Base-by-base conservation (phyloP, 92 coral and sea anemone genomes). In the Galaxea fascicularis region DNA sequence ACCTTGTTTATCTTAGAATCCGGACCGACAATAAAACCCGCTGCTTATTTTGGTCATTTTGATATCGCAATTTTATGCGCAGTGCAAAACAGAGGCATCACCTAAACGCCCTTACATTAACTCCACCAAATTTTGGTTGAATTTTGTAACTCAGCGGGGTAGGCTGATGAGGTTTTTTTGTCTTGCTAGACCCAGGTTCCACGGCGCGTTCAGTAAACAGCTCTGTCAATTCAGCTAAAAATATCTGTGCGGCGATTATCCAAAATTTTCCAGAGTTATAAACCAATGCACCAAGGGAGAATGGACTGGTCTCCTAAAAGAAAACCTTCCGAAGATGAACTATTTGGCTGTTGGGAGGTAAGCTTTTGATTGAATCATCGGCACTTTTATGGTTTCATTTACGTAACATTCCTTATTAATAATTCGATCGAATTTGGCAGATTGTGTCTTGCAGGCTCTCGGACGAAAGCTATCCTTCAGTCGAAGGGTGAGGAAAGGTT, bases 301-400 rank as follows among this genome's bases (percentile, higher is more conserved):
- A 65, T 71, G 81, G 59, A 21, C 25, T 15, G 22, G 27, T 62
- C 30, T 31, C 20, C 51, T n/a, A n/a, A 22, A 20, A 83, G 82
- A 65, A 74, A 74, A 63, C 87, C 74, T 22, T 62, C 73, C 4
- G 87, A 83, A 39, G 77, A 83, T 22, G 87, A 83, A 31, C 59
- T 83, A 0, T 70, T 83, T 17, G 87, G 81, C 71, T 58, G 73
- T n/a, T 83, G 87, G 87, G 69, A 83, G 87, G 87, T 83, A 74
- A 28, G 79, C 39, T 44, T 49, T 18, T 44, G 24, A 8, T 0
- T 56, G 44, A n/a, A 51, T 20, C 31, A 20, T 18, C 26, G 39
- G 22, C 21, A 26, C 5, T 8, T 14, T 9, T 29, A 7, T n/a
- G 4, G 59, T 27, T 65, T 45, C 69, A 60, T 20, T 75, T 54